Evolutionary conservation across 2,113 vertebrate species (phyloP).

Genomic region (Cariama cristata): DNA sequence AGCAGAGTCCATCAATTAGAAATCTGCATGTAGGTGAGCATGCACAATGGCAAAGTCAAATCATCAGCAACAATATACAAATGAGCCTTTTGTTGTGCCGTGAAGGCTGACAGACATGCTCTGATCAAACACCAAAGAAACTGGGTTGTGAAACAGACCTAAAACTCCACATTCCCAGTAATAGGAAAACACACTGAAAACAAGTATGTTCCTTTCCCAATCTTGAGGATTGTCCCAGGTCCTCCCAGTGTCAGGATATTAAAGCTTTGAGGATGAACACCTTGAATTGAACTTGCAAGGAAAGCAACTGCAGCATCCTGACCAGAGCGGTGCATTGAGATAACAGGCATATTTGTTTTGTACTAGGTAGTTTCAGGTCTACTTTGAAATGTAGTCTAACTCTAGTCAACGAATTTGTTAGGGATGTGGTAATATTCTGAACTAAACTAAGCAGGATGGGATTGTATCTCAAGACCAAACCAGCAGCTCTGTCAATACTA

Average conservation of each 20-base stretch:
- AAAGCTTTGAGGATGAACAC: background rate
- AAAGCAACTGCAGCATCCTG: background rate
- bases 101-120: background rate
- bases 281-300: background rate
- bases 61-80: background rate
- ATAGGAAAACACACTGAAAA: background rate
- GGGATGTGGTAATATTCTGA: background rate
- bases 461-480: background rate
- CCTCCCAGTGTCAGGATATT: background rate
- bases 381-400: background rate
- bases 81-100: background rate
- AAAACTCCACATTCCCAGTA: background rate
- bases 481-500: background rate
- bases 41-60: background rate
- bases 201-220: background rate
- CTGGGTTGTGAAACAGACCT: background rate
- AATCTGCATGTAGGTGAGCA: background rate
- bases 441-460: background rate
- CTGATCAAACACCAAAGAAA: background rate
- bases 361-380: background rate
- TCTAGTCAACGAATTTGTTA: background rate
- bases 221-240: background rate
- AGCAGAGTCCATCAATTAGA: background rate
- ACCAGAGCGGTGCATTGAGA: background rate
- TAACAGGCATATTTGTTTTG: background rate